These are phyloP conservation scores for Bolborhynchus lineola DNA, from an alignment of 2,113 vertebrate species.

Conservation along the genomic window DNA sequence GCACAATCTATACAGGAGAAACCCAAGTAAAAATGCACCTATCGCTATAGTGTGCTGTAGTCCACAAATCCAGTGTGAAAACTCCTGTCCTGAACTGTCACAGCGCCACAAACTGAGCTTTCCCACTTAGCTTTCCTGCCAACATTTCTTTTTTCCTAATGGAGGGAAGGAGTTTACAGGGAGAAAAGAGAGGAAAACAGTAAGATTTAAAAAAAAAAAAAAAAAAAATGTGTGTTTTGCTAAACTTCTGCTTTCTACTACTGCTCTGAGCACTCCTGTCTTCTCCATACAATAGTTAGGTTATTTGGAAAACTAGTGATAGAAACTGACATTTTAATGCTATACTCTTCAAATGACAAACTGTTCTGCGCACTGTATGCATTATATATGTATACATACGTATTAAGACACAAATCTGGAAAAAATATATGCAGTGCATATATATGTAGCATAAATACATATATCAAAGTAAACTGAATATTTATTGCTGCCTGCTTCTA, in stretches of 20 bases:
- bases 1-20: not conserved
- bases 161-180: not conserved
- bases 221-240: not conserved
- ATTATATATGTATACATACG: accelerated
- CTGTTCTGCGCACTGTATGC: not conserved
- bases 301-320: not conserved
- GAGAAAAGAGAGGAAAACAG: not conserved
- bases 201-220: not conserved
- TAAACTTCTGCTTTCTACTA: not conserved
- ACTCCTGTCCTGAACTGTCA: not conserved
- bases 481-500: not conserved
- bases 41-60: not conserved
- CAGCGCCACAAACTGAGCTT: not conserved
- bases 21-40: not conserved
- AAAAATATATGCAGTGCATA: not conserved
- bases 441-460: not conserved
- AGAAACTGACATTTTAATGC: not conserved
- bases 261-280: not conserved
- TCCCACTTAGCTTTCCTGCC: not conserved
- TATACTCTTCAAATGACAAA: not conserved
- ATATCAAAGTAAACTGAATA: not conserved
- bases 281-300: not conserved
- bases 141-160: not conserved
- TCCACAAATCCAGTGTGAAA: not conserved
- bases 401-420: not conserved